Evolutionary conservation across 2,113 vertebrate genomes (phyloP).

Genomic region (Psettodes erumei): DNA sequence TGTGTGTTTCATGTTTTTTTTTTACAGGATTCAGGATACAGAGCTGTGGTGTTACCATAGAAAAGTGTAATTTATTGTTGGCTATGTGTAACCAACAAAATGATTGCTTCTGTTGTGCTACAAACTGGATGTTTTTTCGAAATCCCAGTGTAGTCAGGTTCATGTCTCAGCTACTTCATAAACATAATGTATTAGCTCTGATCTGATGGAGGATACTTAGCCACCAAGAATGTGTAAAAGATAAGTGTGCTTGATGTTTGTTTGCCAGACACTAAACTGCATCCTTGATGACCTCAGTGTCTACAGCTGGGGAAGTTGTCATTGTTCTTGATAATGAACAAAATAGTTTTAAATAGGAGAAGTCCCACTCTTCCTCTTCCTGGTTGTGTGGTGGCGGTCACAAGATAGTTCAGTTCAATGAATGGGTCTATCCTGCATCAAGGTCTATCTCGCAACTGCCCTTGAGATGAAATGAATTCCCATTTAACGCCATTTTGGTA

Average conservation of each 20-base stretch:
- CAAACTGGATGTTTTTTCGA: background rate
- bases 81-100: conserved; percentile 9
- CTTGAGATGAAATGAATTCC: no score
- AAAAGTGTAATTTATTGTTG: background rate
- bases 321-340: conserved; percentile 4
- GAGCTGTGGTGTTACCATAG: background rate
- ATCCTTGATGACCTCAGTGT: conserved; percentile 13
- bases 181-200: background rate
- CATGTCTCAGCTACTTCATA: background rate
- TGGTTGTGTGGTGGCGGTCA: no score
- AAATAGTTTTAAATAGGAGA: no score
- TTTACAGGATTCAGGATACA: no score
- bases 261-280: conserved; percentile 36
- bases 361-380: no score
- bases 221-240: conserved; percentile 4
- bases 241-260: conserved; percentile 19
- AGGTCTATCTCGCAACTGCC: no score
- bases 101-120: background rate
- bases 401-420: no score
- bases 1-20: no score
- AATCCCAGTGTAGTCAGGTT: background rate
- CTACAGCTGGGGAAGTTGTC: background rate
- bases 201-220: conserved; percentile 2
- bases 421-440: no score
- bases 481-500: no score